phyloP scores from a whole-genome alignment of 2,113 vertebrate genomes.

The Prunella fulvescens region DNA sequence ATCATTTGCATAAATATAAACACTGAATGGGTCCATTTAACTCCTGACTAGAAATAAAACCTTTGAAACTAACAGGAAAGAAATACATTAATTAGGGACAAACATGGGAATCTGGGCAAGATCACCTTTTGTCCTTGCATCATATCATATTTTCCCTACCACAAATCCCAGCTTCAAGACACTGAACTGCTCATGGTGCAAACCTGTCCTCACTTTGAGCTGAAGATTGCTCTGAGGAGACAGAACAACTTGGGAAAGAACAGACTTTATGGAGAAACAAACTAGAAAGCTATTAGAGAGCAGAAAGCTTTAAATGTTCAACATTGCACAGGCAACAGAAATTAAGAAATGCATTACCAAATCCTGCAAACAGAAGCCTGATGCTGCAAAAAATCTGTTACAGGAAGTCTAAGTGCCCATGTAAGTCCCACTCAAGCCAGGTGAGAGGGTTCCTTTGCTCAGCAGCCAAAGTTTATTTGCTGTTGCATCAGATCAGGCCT shows the following conservation, averaged over 20 bases:
- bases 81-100: neutral
- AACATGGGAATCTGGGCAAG: neutral
- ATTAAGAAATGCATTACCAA: neutral
- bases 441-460: neutral
- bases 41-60: neutral
- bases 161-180: neutral
- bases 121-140: neutral
- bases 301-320: neutral
- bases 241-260: neutral
- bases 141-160: neutral
- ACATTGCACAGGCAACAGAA: neutral
- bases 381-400: neutral
- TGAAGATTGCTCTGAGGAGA: neutral
- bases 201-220: neutral
- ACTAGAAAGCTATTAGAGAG: neutral
- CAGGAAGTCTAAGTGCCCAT: neutral
- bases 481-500: neutral
- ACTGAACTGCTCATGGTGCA: neutral
- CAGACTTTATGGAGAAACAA: neutral
- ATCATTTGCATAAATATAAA: conserved; percentile 44
- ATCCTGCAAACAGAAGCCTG: neutral
- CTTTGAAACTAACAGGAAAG: neutral
- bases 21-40: neutral
- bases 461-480: neutral
- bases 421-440: neutral